phyloP scores from a whole-genome alignment of 2,888 invertebrate genomes.

The Chrysolina haemoptera region DNA sequence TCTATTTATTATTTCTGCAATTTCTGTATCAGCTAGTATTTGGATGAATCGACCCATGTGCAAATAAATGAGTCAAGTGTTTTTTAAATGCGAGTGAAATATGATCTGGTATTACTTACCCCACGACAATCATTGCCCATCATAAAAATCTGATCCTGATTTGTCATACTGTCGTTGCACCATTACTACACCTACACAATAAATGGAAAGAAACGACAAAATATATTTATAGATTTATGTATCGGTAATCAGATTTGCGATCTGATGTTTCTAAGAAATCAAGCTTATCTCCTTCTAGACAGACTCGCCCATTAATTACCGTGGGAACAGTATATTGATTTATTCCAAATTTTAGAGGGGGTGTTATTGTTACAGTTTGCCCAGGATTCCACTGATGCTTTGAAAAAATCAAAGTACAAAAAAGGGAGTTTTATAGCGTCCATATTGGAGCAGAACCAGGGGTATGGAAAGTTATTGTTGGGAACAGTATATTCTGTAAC shows the following conservation, averaged over 20 bases:
- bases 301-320: neutral
- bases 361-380: neutral
- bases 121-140: conserved; percentile 3
- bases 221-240: conserved; percentile 3
- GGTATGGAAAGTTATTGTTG: too few species aligned
- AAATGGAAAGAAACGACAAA: neutral
- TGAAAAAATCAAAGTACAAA: too few species aligned
- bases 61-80: neutral
- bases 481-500: too few species aligned
- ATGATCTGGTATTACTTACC: neutral
- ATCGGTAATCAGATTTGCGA: conserved; percentile 1
- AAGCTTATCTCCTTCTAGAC: conserved; percentile 4
- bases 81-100: neutral
- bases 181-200: conserved; percentile 1
- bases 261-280: neutral
- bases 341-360: neutral
- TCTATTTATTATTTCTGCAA: too few species aligned
- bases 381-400: too few species aligned
- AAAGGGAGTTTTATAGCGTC: too few species aligned
- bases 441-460: too few species aligned
- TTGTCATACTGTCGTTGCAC: conserved; percentile 7
- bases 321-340: neutral
- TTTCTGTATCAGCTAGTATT: too few species aligned
- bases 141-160: neutral
- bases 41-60: too few species aligned